Percentiles rank a stretch among this genome's conserved stretches.
These are phyloP conservation scores for Chlorops oryzae DNA, from an alignment of 1,140 invertebrate species.

Conservation along the genomic window DNA sequence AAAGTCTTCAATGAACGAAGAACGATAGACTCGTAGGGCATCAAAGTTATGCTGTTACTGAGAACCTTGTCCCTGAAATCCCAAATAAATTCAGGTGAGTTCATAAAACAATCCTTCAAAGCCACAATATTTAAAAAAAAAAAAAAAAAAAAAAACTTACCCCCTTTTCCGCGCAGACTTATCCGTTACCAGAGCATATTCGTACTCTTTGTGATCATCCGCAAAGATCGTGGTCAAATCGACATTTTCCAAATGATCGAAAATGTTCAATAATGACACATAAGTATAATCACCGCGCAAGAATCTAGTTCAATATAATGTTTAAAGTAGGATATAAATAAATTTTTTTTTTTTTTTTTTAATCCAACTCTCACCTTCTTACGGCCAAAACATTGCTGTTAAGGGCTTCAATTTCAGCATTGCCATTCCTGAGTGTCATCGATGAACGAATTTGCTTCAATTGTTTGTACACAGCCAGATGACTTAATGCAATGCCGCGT, in stretches of 20 bases:
- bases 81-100: no score
- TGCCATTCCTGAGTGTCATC: slow-evolving; percentile 33
- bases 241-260: slow-evolving; percentile 31
- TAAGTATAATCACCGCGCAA: slow-evolving; percentile 29
- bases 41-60: slow-evolving; percentile 29
- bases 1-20: slow-evolving; percentile 27
- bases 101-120: no score
- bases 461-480: slow-evolving; percentile 36
- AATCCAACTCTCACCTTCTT: slow-evolving; percentile 37
- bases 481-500: slow-evolving; percentile 26
- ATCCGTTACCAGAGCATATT: slow-evolving; percentile 35
- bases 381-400: slow-evolving; percentile 37
- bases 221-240: slow-evolving; percentile 27
- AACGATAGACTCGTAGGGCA: slow-evolving; percentile 37
- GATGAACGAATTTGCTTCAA: slow-evolving; percentile 32
- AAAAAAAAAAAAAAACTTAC: slow-evolving; percentile 1
- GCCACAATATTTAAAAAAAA: neutral
- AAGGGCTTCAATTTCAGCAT: slow-evolving; percentile 28
- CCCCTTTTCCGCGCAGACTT: slow-evolving; percentile 22
- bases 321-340: neutral
- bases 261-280: slow-evolving; percentile 38
- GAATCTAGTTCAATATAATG: slow-evolving; percentile 14
- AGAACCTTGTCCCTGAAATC: slow-evolving; percentile 27
- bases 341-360: no score
- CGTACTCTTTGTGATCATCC: slow-evolving; percentile 28